A percentile compares a stretch with the other conserved stretches of the same genome.
These are phyloP conservation scores for Aporophyla lueneburgensis DNA, from an alignment of 2,888 invertebrate species.

Conservation along the genomic window DNA sequence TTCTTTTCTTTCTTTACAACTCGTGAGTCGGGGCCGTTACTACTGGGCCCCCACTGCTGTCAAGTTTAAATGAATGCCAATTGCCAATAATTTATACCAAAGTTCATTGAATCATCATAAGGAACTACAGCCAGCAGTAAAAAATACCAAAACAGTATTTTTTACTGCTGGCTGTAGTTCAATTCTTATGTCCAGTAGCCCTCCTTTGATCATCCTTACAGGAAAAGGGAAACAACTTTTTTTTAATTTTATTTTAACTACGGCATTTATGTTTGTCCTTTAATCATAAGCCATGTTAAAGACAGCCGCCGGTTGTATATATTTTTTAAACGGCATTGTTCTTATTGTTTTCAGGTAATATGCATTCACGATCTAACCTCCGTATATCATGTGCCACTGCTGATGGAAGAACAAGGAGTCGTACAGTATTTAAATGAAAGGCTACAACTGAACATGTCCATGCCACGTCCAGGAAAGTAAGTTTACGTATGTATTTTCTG, in stretches of 20 bases:
- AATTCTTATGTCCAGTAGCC: background rate
- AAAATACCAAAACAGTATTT: conserved; percentile 2
- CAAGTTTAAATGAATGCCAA: background rate
- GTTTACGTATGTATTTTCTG: conserved; percentile 54
- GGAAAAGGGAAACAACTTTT: background rate
- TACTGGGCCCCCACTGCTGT: too few species aligned
- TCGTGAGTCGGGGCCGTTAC: too few species aligned
- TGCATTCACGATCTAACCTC: conserved; percentile 98
- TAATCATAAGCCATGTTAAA: too few species aligned
- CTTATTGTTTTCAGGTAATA: conserved; percentile 92
- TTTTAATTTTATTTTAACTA: background rate
- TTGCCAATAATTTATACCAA: background rate
- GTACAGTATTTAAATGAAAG: conserved; percentile 96
- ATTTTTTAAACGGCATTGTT: too few species aligned
- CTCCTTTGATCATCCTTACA: background rate
- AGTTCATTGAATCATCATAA: background rate
- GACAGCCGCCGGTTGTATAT: too few species aligned
- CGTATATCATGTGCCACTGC: conserved; percentile 98
- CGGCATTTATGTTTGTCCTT: background rate
- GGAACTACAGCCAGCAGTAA: background rate
- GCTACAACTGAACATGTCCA: conserved; percentile 93
- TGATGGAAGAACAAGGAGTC: conserved; percentile 97
- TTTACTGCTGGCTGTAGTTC: background rate
- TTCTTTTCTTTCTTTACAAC: too few species aligned
- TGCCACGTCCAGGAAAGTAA: conserved; percentile 92